Evolutionary conservation across 2,888 invertebrate genomes (phyloP), one percentile per base, ranked within the genome.

Genomic region (Cabera pusaria): DNA sequence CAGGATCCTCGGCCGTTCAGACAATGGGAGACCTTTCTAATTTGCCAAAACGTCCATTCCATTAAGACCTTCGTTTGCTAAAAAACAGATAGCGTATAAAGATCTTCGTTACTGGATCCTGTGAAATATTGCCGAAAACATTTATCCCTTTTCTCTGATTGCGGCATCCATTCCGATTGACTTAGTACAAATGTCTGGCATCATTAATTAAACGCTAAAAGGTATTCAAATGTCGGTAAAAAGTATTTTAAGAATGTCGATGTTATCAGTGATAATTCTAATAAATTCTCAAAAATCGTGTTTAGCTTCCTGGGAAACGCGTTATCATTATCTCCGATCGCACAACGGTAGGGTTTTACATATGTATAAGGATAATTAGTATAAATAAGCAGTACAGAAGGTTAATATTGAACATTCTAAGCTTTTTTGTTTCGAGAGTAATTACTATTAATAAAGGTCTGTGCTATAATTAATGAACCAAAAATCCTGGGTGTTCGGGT

Each of bases 71-170:
- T 37, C 8, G 27, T 21, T 44, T 42, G 23, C 31, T 42, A 33
- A 37, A 6, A 26, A 31, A 27, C 28, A 20, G 22, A 35, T 43
- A 17, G 29, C 11, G 11, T 23, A 22, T n/a, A 7, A 6, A 44
- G 61, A 28, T 55, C 55, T 49, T 32, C 6, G 6, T 36, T 19
- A 36, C 28, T 64, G 61, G 65, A 55, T 49, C 8, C 28, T 39
- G 42, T 48, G 48, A 55, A 58, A 43, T 50, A 56, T 57, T 64
- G 67, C 53, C 58, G 59, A 71, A 64, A 70, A 65, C 27, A 23
- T 33, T 28, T 64, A 66, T 67, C 64, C 64, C 59, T 65, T 63
- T 56, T 51, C 49, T 52, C 55, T 60, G 61, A 60, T 61, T 59
- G 54, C 58, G 52, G 44, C 39, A 58, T 44, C 58, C 52, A 59